Conservation (phyloP, 2,888 invertebrate species). For the Epistrophella euchroma region DNA sequence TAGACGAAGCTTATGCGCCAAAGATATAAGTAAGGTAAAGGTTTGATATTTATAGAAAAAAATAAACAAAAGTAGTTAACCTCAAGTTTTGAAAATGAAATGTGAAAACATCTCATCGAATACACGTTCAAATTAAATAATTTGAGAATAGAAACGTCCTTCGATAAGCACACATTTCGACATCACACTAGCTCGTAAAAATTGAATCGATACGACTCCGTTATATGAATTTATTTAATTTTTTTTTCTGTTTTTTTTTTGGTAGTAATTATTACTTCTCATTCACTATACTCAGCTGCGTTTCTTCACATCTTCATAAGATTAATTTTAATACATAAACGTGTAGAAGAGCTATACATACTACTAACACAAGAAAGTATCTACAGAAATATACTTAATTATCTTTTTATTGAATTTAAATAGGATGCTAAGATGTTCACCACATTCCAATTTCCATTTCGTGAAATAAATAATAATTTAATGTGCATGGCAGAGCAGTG, state of each 20-base stretch:
- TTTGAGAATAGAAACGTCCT: conserved; percentile 29
- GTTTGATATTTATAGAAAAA: neutral
- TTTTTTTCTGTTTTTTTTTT: neutral
- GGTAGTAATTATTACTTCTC: conserved; percentile 32
- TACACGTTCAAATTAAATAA: conserved; percentile 16
- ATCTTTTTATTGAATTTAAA: conserved; percentile 70
- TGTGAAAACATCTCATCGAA: neutral
- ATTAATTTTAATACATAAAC: conserved; percentile 38
- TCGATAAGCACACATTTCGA: conserved; percentile 30
- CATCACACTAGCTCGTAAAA: conserved; percentile 18
- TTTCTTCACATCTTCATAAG: conserved; percentile 40
- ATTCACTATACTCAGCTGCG: conserved; percentile 29
- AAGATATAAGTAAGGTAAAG: neutral
- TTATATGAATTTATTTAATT: conserved; percentile 18
- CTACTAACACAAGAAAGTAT: conserved; percentile 40
- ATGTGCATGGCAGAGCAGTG: conserved; percentile 21
- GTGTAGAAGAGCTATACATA: neutral
- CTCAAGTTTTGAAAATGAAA: neutral
- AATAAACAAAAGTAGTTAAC: conserved; percentile 9
- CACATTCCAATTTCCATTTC: conserved; percentile 69
- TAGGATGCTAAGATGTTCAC: conserved; percentile 67
- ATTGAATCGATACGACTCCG: conserved; percentile 28
- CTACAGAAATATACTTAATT: conserved; percentile 57
- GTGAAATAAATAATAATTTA: conserved; percentile 63
- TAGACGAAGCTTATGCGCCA: neutral